Evolutionary conservation across 2,888 invertebrate genomes (phyloP).

Genomic region (Pseudococcus viburni): DNA sequence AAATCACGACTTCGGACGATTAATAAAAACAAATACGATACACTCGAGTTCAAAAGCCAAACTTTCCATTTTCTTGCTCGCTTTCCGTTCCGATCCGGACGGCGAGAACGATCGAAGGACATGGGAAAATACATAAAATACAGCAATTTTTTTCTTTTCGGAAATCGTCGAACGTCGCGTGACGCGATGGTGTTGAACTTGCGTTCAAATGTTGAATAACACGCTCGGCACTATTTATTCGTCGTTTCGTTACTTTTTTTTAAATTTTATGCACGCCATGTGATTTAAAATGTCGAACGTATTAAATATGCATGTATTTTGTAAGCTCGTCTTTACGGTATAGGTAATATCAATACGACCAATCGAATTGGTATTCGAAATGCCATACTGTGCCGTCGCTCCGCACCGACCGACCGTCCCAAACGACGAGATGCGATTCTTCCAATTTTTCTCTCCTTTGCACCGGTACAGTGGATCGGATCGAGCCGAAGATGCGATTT

Average conservation of each 20-base stretch:
- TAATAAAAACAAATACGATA: too few relatives aligned
- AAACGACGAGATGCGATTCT: not conserved
- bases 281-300: constrained; percentile 38
- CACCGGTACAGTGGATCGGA: not conserved
- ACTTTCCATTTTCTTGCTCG: too few relatives aligned
- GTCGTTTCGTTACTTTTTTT: not conserved
- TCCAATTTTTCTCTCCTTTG: constrained; percentile 1
- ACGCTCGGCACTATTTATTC: constrained; percentile 42
- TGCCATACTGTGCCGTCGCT: not conserved
- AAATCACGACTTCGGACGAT: too few relatives aligned
- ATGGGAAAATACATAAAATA: not conserved
- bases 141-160: not conserved
- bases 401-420: not conserved
- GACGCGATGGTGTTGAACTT: constrained; percentile 50
- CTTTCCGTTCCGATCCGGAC: too few relatives aligned
- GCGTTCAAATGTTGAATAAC: constrained; percentile 36
- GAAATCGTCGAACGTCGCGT: constrained; percentile 40
- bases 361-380: constrained; percentile 26
- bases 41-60: too few relatives aligned
- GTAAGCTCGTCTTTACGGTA: constrained; percentile 33
- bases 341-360: not conserved
- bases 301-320: constrained; percentile 52
- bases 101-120: too few relatives aligned
- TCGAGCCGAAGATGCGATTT: constrained; percentile 41
- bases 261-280: constrained; percentile 12